phyloP scores from a whole-genome alignment of 2,888 invertebrate genomes.

The Eudemis profundana region DNA sequence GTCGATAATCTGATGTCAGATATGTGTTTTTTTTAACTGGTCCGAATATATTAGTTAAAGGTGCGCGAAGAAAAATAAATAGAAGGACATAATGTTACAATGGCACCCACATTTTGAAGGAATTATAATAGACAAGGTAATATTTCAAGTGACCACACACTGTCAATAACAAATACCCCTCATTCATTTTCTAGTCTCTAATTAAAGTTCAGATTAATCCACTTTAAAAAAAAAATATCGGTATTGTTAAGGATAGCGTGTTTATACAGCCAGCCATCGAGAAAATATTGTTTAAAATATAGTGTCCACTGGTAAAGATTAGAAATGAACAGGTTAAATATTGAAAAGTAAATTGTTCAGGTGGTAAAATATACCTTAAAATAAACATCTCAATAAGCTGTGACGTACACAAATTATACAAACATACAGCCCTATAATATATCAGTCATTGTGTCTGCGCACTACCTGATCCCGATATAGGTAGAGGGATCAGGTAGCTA shows the following conservation, averaged over 20 bases:
- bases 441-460: slow-evolving; percentile 50
- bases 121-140: slow-evolving; percentile 8
- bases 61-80: slow-evolving; percentile 40
- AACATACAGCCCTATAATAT: slow-evolving; percentile 55
- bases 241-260: neutral
- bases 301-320: neutral
- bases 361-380: slow-evolving; percentile 22
- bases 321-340: neutral
- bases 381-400: slow-evolving; percentile 7
- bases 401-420: slow-evolving; percentile 28
- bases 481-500: slow-evolving; percentile 14
- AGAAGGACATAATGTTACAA: slow-evolving; percentile 51
- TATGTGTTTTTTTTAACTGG: slow-evolving; percentile 51
- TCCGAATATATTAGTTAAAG: slow-evolving; percentile 46
- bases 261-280: neutral
- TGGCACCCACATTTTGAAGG: slow-evolving; percentile 48
- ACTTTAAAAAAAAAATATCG: neutral
- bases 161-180: neutral
- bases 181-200: neutral
- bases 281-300: neutral
- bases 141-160: neutral
- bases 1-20: slow-evolving; percentile 45
- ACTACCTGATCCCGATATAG: slow-evolving; percentile 28
- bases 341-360: slow-evolving; percentile 11
- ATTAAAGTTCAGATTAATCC: neutral